These are phyloP conservation scores for Gryon sp. DNA, from an alignment of 1,140 invertebrate genomes.

Conservation along the genomic window DNA sequence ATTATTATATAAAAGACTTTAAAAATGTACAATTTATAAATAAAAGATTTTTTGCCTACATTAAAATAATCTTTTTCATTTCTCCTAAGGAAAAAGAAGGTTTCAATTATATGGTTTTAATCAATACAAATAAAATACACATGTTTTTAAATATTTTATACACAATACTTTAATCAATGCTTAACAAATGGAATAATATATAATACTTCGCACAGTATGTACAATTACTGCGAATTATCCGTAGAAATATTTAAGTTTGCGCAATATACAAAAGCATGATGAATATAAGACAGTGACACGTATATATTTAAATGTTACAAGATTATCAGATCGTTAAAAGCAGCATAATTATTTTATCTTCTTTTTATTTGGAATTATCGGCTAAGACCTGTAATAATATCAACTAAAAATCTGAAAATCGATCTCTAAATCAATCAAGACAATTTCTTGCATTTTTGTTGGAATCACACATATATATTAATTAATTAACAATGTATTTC, in stretches of 20 bases:
- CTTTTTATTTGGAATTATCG: constrained; percentile 25
- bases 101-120: background rate
- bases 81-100: no score
- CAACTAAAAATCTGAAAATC: constrained; percentile 32
- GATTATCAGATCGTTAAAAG: constrained; percentile 71
- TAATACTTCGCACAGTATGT: constrained; percentile 74
- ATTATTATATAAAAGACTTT: no score
- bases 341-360: constrained; percentile 59
- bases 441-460: no score
- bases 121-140: background rate
- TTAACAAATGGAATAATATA: constrained; percentile 78
- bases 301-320: constrained; percentile 66
- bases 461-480: no score
- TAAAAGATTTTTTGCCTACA: no score
- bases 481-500: no score
- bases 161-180: constrained; percentile 76
- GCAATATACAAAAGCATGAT: constrained; percentile 70
- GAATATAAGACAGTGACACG: constrained; percentile 67
- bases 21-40: background rate
- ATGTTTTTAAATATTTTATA: constrained; percentile 64
- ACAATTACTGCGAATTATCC: constrained; percentile 71
- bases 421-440: no score
- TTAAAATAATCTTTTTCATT: background rate
- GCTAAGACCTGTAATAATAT: constrained; percentile 32
- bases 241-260: constrained; percentile 66